Evolutionary conservation across 2,888 invertebrate species (phyloP), one percentile per base, ranked within the genome.

Genomic region (Amblyjoppa proteus): DNA sequence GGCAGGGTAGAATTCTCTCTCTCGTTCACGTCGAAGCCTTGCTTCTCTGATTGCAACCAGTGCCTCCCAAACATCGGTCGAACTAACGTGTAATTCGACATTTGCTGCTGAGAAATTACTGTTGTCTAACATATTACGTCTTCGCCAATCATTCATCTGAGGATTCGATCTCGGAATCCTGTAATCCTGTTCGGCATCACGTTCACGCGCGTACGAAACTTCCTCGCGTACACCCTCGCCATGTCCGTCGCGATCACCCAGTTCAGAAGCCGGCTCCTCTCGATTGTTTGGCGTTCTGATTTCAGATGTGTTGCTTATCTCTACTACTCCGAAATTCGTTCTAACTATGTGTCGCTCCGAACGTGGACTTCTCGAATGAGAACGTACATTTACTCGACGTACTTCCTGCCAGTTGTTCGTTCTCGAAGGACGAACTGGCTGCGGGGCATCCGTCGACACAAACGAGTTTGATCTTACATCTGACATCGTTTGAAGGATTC

Each of bases 1-100:
- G 5, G 75, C 45, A 25, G 83, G 83, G 76, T 88, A 89, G 25
- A 89, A 88, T 16, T 91, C 92, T 91, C 94, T 94, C 80, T 95
- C 95, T 90, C 95, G 94, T 87, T 96, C 96, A 86, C 95, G 95
- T 41, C 96, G 93, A 87, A 95, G 94, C 89, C 96, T 94, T 61
- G 96, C 95, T 89, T 96, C 96, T 90, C 96, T 95, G 86, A 96
- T 95, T 5, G 96, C 96, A 71, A 96, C 96, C 28, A 96, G 94
- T 13, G 96, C 96, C 91, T 96, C 96, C 96, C 96, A 96, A 38
- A 96, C 95, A 89, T 96, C 96, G 87, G 96, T 95, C 88, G 91
- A 89, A 90, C 94, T 93, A 2, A 94, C 93, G 78, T 94, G 94
- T 7, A 94, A 87, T 79, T 94, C 94, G 16, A 94, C 92, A 68